These are phyloP conservation scores for Ceryle rudis DNA, from an alignment of 2,797 vertebrate species.

Conservation along the genomic window DNA sequence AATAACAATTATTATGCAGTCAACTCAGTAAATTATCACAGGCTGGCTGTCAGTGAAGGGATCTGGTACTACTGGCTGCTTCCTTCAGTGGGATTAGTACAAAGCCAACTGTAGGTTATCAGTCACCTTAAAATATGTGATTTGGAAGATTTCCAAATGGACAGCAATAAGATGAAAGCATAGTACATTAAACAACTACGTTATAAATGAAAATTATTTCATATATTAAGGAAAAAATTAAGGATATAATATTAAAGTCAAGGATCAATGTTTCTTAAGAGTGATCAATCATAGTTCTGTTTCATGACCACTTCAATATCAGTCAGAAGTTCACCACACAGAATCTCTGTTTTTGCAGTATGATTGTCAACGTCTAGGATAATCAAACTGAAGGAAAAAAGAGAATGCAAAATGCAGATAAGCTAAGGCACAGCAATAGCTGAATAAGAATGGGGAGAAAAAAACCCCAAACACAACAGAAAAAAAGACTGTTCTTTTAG, in stretches of 20 bases:
- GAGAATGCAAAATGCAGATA: background rate
- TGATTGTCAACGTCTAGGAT: background rate
- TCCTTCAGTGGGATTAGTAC: background rate
- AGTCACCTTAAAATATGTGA: background rate
- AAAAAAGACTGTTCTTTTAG: background rate
- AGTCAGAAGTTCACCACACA: background rate
- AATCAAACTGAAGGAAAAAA: background rate
- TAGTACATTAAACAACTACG: background rate
- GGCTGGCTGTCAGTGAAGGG: background rate
- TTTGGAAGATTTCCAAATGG: background rate
- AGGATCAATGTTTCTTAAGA: background rate
- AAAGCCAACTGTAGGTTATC: background rate
- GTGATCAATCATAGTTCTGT: background rate
- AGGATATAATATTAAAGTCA: background rate
- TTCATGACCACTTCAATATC: background rate
- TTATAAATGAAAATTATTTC: background rate
- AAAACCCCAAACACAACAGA: too few relatives aligned
- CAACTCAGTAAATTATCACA: background rate
- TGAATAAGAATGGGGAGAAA: background rate
- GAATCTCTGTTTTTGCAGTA: background rate
- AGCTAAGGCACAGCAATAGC: background rate
- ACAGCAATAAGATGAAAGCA: background rate
- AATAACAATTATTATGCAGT: background rate
- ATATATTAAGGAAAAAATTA: background rate
- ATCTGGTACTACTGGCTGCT: background rate